Evolutionary conservation across 2,113 vertebrate genomes (phyloP).

Genomic region (Anguilla rostrata): DNA sequence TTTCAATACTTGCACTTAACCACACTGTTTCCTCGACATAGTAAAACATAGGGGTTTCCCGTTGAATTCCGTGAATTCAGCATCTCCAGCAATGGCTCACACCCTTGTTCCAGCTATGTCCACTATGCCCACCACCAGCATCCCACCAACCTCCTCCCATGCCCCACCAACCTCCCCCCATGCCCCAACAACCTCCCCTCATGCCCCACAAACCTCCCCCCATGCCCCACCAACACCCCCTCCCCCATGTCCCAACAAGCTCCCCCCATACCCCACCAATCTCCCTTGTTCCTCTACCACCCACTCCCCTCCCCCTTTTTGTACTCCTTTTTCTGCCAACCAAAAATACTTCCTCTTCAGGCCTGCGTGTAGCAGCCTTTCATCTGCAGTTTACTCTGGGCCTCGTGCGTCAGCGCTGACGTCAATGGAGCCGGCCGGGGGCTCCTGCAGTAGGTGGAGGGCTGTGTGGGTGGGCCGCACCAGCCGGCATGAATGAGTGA

Average conservation of each 20-base stretch:
- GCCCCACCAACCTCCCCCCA: too few species aligned
- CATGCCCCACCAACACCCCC: background rate
- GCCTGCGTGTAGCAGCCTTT: slow-evolving; percentile 39
- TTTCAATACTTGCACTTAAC: too few species aligned
- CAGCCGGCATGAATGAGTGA: slow-evolving; percentile 46
- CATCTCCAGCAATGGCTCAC: too few species aligned
- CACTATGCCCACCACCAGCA: too few species aligned
- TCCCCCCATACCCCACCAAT: background rate
- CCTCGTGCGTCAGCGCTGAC: slow-evolving; percentile 51
- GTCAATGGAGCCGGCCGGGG: slow-evolving; percentile 43
- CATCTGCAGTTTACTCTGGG: slow-evolving; percentile 48
- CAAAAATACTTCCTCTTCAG: slow-evolving; percentile 48
- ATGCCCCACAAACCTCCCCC: too few species aligned
- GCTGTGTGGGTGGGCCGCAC: slow-evolving; percentile 38
- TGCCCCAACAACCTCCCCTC: too few species aligned
- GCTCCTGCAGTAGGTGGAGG: slow-evolving; percentile 45
- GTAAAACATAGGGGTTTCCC: too few species aligned
- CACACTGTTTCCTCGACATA: too few species aligned
- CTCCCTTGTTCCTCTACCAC: background rate
- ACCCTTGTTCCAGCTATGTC: too few species aligned
- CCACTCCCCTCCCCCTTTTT: too few species aligned
- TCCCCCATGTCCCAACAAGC: background rate
- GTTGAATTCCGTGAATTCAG: too few species aligned
- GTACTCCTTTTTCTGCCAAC: slow-evolving; percentile 26
- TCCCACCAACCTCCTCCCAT: too few species aligned